Percentiles rank a stretch among this genome's conserved stretches.
These are phyloP conservation scores for Antigone vipio DNA, from an alignment of 2,113 vertebrate genomes.

Conservation along the genomic window DNA sequence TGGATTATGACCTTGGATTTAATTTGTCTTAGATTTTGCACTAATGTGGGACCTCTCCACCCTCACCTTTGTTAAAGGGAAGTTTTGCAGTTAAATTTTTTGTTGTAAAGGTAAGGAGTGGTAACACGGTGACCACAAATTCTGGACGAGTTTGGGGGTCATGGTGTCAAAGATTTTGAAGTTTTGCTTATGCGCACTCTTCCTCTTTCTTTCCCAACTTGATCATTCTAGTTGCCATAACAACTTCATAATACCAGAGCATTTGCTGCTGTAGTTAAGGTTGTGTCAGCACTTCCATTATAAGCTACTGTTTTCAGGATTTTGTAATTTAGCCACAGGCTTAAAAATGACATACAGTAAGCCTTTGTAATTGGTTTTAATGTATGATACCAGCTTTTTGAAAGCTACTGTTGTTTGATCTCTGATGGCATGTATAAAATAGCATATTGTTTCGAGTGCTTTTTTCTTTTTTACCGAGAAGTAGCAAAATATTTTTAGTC, in stretches of 20 bases:
- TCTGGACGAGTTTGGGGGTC: neutral
- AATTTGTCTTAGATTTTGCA: neutral
- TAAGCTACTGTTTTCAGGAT: slow-evolving; percentile 64
- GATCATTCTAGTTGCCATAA: slow-evolving; percentile 77
- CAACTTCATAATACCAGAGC: slow-evolving; percentile 70
- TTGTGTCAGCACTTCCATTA: slow-evolving; percentile 70
- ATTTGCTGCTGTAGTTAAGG: slow-evolving; percentile 65
- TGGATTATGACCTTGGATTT: neutral
- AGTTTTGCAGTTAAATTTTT: neutral
- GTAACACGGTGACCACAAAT: neutral
- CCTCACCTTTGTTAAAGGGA: neutral
- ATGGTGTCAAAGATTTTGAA: neutral
- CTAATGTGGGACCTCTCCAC: neutral
- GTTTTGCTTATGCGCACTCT: neutral
- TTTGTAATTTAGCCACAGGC: slow-evolving; percentile 62
- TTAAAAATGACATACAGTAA: slow-evolving; percentile 19
- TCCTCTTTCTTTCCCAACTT: slow-evolving; percentile 42
- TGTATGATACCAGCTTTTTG: neutral
- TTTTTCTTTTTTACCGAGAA: neutral
- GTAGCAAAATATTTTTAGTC: slow-evolving; percentile 21
- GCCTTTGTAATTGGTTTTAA: neutral
- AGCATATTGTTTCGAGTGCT: neutral
- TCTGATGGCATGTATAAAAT: neutral
- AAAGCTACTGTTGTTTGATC: slow-evolving; percentile 17
- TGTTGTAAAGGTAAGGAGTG: neutral